phyloP scores from a whole-genome alignment of 2,888 invertebrate species.

The Rhorus exstirpatorius region DNA sequence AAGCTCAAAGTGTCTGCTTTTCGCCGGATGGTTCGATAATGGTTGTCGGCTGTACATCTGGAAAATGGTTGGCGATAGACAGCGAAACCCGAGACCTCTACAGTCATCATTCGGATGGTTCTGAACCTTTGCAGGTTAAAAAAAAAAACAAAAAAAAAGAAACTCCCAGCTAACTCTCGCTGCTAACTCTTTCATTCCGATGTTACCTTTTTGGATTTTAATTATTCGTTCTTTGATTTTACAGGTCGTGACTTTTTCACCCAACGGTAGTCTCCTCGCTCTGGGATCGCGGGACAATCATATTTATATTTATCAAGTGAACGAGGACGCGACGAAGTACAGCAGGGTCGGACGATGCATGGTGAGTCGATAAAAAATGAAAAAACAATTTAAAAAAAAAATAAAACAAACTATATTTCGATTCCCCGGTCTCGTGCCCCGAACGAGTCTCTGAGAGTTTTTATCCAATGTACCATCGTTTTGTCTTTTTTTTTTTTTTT shows the following conservation, averaged over 20 bases:
- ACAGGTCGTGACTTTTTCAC: slow-evolving; percentile 92
- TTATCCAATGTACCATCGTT: not conserved
- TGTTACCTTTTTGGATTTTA: too few relatives aligned
- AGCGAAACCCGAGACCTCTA: slow-evolving; percentile 92
- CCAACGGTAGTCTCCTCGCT: slow-evolving; percentile 93
- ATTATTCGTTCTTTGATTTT: not conserved
- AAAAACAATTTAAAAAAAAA: slow-evolving; percentile 17
- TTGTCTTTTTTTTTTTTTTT: too few relatives aligned
- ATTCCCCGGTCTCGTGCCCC: not conserved
- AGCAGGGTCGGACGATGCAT: slow-evolving; percentile 94
- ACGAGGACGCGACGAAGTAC: slow-evolving; percentile 92
- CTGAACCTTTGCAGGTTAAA: slow-evolving; percentile 87
- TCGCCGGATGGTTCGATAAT: slow-evolving; percentile 92
- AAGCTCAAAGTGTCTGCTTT: slow-evolving; percentile 94
- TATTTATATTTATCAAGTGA: slow-evolving; percentile 95
- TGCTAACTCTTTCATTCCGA: too few relatives aligned
- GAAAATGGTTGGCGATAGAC: slow-evolving; percentile 95
- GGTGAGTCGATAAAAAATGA: too few relatives aligned
- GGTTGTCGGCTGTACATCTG: slow-evolving; percentile 92
- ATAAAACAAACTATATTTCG: not conserved
- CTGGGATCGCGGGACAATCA: slow-evolving; percentile 96
- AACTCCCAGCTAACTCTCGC: too few relatives aligned
- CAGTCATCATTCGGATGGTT: slow-evolving; percentile 90
- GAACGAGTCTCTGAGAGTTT: slow-evolving; percentile 7
- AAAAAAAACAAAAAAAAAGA: too few relatives aligned